phyloP scores from a whole-genome alignment of 2,113 vertebrate species.

The Protomyctophum bolini region DNA sequence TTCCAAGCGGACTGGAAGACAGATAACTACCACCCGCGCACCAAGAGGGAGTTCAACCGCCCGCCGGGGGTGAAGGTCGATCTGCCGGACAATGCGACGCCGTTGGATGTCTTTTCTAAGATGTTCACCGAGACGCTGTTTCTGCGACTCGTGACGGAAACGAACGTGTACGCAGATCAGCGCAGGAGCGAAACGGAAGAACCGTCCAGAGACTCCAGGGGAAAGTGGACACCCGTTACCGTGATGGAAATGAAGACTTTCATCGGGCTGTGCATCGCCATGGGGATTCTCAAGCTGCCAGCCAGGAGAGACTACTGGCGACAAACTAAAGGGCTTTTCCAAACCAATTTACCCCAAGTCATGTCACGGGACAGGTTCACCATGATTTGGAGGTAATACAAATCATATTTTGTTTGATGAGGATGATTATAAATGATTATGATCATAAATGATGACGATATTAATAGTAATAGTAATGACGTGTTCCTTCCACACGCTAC shows the following conservation, averaged over 20 bases:
- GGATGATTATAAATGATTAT: not conserved
- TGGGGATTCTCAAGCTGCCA: conserved; percentile 10
- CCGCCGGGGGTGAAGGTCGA: conserved; percentile 2
- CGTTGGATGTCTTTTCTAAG: conserved; percentile 4
- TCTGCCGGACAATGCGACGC: not conserved
- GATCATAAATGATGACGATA: not conserved
- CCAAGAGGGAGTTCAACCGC: too few species aligned
- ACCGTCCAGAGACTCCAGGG: not conserved
- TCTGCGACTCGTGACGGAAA: conserved; percentile 1
- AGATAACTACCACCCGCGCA: not conserved
- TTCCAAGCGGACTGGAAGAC: not conserved
- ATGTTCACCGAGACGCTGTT: not conserved
- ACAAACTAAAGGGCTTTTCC: conserved; percentile 22
- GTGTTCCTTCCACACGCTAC: too few species aligned
- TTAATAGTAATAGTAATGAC: too few species aligned
- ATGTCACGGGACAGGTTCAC: conserved; percentile 25
- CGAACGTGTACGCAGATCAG: not conserved
- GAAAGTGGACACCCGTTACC: conserved; percentile 3
- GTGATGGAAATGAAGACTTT: conserved; percentile 16
- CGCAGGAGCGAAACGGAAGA: not conserved
- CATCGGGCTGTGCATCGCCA: conserved; percentile 13
- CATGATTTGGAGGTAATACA: conserved; percentile 21
- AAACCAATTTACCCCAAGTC: conserved; percentile 7
- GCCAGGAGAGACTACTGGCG: conserved; percentile 11
- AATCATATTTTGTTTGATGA: not conserved